These are phyloP conservation scores for Nematostella vectensis DNA, from an alignment of 92 coral and sea anemone genomes.

Conservation along the genomic window DNA sequence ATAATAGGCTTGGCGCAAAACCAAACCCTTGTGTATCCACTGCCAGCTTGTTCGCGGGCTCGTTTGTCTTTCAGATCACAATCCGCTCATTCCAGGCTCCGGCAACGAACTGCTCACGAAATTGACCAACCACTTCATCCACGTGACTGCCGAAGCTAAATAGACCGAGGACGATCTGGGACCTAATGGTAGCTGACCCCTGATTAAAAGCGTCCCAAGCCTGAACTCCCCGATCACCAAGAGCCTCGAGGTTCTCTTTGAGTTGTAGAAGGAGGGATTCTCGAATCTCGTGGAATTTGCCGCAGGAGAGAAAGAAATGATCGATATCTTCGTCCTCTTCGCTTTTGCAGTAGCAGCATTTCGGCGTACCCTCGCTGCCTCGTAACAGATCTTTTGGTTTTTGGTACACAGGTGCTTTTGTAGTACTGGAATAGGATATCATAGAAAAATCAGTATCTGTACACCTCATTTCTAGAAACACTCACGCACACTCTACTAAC, in stretches of 20 bases:
- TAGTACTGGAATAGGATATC: too few relatives aligned
- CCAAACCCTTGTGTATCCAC: too few relatives aligned
- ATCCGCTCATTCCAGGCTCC: conserved; percentile 88
- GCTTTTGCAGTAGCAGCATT: conserved; percentile 71
- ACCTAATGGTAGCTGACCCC: conserved; percentile 34
- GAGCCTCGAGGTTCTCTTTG: conserved; percentile 56
- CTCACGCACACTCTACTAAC: too few relatives aligned
- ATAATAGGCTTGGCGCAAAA: too few relatives aligned
- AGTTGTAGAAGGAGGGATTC: conserved; percentile 41
- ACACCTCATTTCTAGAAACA: too few relatives aligned
- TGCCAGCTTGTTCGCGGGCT: too few relatives aligned
- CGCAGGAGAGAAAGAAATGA: conserved; percentile 71
- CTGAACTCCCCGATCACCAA: conserved; percentile 65
- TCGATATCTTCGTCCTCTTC: conserved; percentile 72
- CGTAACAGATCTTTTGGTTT: conserved; percentile 32
- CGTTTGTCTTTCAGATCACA: too few relatives aligned
- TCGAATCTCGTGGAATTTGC: conserved; percentile 67
- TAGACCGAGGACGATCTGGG: conserved; percentile 64
- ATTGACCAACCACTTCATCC: conserved; percentile 68
- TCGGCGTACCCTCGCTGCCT: conserved; percentile 73
- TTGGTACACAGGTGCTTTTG: neutral
- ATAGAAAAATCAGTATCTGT: too few relatives aligned
- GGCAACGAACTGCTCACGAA: conserved; percentile 66
- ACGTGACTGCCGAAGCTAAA: conserved; percentile 65
- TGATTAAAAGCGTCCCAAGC: conserved; percentile 62